Evolutionary conservation across 2,888 invertebrate genomes (phyloP), one percentile per base, ranked within the genome.

Genomic region (Myopa testacea): DNA sequence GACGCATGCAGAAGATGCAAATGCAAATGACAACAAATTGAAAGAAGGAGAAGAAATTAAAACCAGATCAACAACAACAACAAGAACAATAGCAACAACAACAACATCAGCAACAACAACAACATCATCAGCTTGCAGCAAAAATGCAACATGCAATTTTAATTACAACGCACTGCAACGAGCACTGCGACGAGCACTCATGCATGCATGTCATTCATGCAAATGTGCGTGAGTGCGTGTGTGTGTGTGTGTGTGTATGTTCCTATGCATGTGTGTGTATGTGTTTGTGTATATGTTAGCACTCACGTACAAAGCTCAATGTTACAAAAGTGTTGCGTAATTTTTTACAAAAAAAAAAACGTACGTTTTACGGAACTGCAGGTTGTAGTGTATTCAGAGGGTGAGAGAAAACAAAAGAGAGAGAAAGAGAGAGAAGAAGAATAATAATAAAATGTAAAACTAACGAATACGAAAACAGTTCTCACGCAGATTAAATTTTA

Each of bases 141-240:
- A 26, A 4, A 26, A 26, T 62, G 19, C 62, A 12, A 62, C 62
- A 62, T 62, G 62, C 62, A 62, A 26, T 62, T 62, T 62, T 62
- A 62, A 62, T 62, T 62, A 62, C 62, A 26, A 62, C 26, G 26
- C 62, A 62, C 3, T 62, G 26, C n/a, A 45, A 45, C 45, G 45
- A 45, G 40, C 40, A 40, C 40, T 40, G 40, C 40, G 40, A 40
- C 40, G 40, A 40, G 45, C 45, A 8, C 45, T 26, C 8, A 52
- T 69, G 50, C 26, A 45, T 52, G 5, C 37, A 37, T 63, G 14
- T 63, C 6, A 45, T 37, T 10, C 12, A 14, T 14, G 37, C 14
- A 4, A 52, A 58, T 63, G 62, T 19, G 70, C 26, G 26, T 70
- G 52, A 6, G 26, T 71, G 38, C n/a, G 52, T 34, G 55, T 26